Evolutionary conservation across 2,888 invertebrate species (phyloP).

Genomic region (Perizoma flavofasciatum): DNA sequence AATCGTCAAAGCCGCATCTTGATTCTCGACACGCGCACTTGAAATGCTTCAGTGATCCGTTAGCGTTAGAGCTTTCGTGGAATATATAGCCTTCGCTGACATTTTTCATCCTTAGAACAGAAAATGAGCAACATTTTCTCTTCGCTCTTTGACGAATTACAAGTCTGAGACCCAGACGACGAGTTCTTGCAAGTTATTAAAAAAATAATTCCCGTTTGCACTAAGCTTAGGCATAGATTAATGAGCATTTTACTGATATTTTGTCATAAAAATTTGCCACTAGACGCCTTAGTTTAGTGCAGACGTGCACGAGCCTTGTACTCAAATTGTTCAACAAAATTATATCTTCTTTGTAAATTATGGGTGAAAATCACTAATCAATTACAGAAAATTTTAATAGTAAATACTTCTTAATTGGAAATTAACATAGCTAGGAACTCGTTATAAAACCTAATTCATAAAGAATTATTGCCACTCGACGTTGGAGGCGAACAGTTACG

Average conservation of each 20-base stretch:
- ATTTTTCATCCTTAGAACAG: not conserved
- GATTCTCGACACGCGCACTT: conserved; percentile 26
- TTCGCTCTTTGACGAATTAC: no score
- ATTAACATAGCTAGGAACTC: conserved; percentile 10
- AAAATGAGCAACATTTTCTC: not conserved
- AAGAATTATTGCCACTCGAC: conserved; percentile 6
- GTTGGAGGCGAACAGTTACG: conserved; percentile 6
- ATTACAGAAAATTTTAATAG: not conserved
- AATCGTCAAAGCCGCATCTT: conserved; percentile 22
- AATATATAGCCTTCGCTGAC: conserved; percentile 1
- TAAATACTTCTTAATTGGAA: conserved; percentile 3
- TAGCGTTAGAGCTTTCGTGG: conserved; percentile 7
- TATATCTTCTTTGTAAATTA: no score
- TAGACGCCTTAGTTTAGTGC: no score
- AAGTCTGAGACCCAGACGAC: no score
- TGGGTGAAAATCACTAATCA: no score
- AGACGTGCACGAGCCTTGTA: no score
- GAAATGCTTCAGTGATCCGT: conserved; percentile 17
- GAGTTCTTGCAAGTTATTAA: no score
- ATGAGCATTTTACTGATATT: no score
- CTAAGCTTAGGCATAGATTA: no score
- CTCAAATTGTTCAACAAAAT: no score
- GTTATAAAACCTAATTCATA: conserved; percentile 9
- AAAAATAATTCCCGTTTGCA: no score
- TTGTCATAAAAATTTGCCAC: no score